Base-by-base conservation (phyloP, 2,888 invertebrate genomes). In the Pyrrhia umbra region DNA sequence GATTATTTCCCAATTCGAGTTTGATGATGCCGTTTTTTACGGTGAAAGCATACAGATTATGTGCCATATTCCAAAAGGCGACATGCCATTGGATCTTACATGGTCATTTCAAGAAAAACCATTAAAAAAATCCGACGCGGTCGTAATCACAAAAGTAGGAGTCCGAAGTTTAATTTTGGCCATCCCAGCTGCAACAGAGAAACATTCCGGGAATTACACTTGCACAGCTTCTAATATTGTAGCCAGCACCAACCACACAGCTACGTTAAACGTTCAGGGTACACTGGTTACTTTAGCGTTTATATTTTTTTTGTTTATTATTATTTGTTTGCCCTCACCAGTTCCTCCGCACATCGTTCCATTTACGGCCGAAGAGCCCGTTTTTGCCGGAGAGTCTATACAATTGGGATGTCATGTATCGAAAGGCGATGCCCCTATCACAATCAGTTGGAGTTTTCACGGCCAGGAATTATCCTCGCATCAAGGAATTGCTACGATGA, bases 401-500 rank as follows among this genome's bases (percentile, higher is more conserved):
- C 96, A 96, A 75, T 94, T 96, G 79, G 92, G 88, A 68, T 97
- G 97, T 91, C 95, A 96, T 76, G 95, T 96, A 71, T 95, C 95
- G 46, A 96, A 96, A 89, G 97, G 97, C 58, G 97, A 97, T 85
- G 89, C 95, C 70, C 97, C 97, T 51, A 95, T 98, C 65, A 95
- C 95, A 75, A 96, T 98, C 63, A 95, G 95, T 52, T 98, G 98
- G 98, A 96, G 95, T 83, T 96, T 97, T 88, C 97, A 97, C 88
- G 95, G 96, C 77, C 89, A 94, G 88, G 95, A 95, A 68, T 89
- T 95, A 57, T 94, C 95, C 82, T 94, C 95, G 77, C 93, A 94
- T 67, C 92, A 95, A 88, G 95, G 96, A 86, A 94, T 96, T 75
- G 91, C 95, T 56, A 95, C 96, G 64, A 95, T 94, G 86, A 95